A percentile compares a stretch with the other conserved stretches of the same genome.
These are phyloP conservation scores for Bubo bubo DNA, from an alignment of 2,113 vertebrate genomes.

Conservation along the genomic window DNA sequence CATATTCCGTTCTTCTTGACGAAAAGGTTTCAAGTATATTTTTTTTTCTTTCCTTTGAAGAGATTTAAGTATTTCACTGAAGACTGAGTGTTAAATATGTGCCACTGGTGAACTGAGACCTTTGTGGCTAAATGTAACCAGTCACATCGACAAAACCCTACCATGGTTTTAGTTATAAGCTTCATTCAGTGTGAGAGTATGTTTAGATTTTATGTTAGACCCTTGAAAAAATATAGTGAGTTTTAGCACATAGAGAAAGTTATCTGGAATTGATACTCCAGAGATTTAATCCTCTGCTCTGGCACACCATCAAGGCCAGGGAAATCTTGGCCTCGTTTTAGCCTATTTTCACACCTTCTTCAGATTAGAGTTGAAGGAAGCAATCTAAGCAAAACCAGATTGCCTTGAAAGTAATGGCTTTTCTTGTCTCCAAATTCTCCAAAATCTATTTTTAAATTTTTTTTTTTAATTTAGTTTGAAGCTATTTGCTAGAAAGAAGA, in stretches of 20 bases:
- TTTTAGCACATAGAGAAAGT: not conserved
- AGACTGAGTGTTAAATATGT: not conserved
- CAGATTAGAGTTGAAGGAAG: not conserved
- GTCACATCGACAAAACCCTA: rapidly evolving
- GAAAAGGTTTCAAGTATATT: not conserved
- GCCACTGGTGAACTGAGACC: not conserved
- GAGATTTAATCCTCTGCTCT: not conserved
- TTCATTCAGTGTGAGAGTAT: not conserved
- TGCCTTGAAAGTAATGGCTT: not conserved
- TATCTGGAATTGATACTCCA: not conserved
- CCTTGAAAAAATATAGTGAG: not conserved
- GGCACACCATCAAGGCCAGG: not conserved
- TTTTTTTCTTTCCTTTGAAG: not conserved
- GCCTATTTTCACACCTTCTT: not conserved
- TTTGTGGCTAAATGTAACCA: not conserved
- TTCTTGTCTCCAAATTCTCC: not conserved
- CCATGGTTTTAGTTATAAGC: not conserved
- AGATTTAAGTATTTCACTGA: not conserved
- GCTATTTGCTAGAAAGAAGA: not conserved
- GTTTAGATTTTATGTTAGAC: not conserved
- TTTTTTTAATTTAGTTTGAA: not conserved
- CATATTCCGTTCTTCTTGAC: not conserved
- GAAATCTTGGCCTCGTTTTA: not conserved
- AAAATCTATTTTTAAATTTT: not conserved
- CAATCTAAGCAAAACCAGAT: not conserved